Conservation (phyloP, 2,888 invertebrate species). For the Odontocolon sp. region DNA sequence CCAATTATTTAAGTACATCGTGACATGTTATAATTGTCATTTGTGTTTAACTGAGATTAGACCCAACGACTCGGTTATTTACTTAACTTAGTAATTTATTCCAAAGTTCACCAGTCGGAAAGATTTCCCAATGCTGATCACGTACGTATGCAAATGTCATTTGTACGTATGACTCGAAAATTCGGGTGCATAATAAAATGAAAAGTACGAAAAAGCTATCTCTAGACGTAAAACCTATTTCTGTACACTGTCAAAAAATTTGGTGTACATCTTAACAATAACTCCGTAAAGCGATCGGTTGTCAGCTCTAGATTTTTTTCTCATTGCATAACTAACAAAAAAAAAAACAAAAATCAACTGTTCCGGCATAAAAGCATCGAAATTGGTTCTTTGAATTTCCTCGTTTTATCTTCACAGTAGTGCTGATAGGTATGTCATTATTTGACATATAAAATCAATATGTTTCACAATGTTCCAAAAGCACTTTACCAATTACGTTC, state of each 20-base stretch:
- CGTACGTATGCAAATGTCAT: slow-evolving; percentile 45
- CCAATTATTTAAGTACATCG: not conserved
- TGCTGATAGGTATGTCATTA: not conserved
- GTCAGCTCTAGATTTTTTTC: not conserved
- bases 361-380: not conserved
- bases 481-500: slow-evolving; percentile 40
- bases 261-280: too few species aligned
- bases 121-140: slow-evolving; percentile 21
- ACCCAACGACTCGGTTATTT: not conserved
- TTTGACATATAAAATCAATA: not conserved
- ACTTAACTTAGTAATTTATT: slow-evolving; percentile 27
- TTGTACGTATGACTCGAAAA: not conserved
- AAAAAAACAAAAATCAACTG: not conserved
- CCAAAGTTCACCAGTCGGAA: slow-evolving; percentile 11
- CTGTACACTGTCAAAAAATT: too few species aligned
- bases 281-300: too few species aligned
- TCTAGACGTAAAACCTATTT: not conserved
- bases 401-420: not conserved
- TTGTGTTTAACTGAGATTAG: slow-evolving; percentile 13
- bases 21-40: not conserved
- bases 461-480: not conserved
- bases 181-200: not conserved
- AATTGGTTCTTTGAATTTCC: not conserved
- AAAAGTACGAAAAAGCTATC: not conserved
- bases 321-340: not conserved